Base-by-base conservation (phyloP, 1,140 invertebrate species). In the Orchestia grillus region DNA sequence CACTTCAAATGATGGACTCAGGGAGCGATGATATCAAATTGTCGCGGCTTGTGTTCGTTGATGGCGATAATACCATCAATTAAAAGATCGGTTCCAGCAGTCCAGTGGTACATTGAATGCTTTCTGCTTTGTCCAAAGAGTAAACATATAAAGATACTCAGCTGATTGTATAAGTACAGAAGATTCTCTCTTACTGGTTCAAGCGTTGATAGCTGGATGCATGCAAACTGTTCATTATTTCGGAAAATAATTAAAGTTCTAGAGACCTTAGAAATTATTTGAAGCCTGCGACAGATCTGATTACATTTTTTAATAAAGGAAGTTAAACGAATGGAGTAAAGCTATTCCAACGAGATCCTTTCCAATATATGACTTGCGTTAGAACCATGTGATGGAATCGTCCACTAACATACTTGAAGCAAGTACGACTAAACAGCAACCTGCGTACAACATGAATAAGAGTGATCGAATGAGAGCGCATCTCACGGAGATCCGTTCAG, bases 1-100 rank as follows among this genome's bases (percentile, higher is more conserved):
- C 88, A 90, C 88, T 90, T 90, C 88, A 90, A 42, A 90, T 90
- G 88, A 44, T 90, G 41, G 88, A 42, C 88, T 90, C 88, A 90
- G 28, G 62, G 62, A 77, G 62, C 28, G 11, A 77, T 77, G 62
- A 8, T 19, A 77, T 15, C 11, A 77, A 77, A 77, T 77, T 28
- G 62, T 77, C 62, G 28, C 36, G 11, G 62, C 62, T 77, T 28
- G 62, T 23, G 62, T 77, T 36, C 36, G 62, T 77, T 77, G 62
- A 36, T 36, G 11, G 62, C 62, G 62, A 77, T 77, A 28, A 77
- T 15, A 28, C 62, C 11, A 28, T 8, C 28, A 36, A 23, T 77
- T 8, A 1, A 36, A 77, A 3, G 62, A 77, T 77, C 62, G 28
- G 62, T 28, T 77, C 62, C 11, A 23, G 62, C 36, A 19, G 62